Base-by-base conservation (phyloP, 2,113 vertebrate species). In the Sceloporus undulatus region DNA sequence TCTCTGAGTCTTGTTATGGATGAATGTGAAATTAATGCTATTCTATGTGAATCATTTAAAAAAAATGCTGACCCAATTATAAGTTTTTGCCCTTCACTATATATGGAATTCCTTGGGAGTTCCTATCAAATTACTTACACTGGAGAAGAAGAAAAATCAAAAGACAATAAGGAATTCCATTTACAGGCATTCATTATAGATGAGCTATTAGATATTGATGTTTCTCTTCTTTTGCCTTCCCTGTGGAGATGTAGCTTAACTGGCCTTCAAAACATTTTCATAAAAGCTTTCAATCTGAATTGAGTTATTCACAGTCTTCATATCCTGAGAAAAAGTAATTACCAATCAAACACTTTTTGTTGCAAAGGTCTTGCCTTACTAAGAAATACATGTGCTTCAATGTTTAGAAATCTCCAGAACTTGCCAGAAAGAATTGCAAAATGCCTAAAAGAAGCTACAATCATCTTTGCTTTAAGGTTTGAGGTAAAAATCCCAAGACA, bases 21-120 rank as follows among this genome's bases (percentile, higher is more conserved):
- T 95, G 83, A 96, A 93, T 95, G 91, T 68, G 93, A 94, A 96
- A 95, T 96, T 95, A 94, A 96, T 96, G 91, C 80, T 87, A 94
- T 92, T 95, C 90, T 91, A 91, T 94, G 94, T 92, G 96, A 95
- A 96, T 38, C 93, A 79, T 92, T 91, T 91, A 40, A 40, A 81
- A 81, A 91, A 89, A 93, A 93, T 93, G 90, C 91, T 95, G 93
- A 92, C 93, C 94, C 96, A 95, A 96, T 96, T 96, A 91, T n/a
- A 93, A 87, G 88, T 87, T 86, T 94, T 94, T 94, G 85, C 83
- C 85, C 90, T 90, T 85, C 81, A 94, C 86, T 84, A 29, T 62
- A 29, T 23, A n/a, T 76, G 40, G 87, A 87, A 68, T 92, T 88
- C 87, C 3, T 9, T 79, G 14, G 52, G n/a, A 86, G 70, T 89